Conservation (phyloP, 2,888 invertebrate species). For the Atherix ibis region DNA sequence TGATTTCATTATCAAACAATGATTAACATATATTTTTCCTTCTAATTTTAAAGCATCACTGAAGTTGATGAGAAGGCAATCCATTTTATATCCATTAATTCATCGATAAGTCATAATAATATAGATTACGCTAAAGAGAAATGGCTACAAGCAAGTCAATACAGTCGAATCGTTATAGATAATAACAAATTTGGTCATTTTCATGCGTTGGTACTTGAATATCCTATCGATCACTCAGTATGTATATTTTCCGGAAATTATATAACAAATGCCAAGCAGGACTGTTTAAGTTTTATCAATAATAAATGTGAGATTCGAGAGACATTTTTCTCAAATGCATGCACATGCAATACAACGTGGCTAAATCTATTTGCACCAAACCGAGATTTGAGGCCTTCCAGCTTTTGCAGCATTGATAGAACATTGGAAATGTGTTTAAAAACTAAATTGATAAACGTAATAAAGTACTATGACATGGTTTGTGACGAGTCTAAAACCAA, state of each 20-base stretch:
- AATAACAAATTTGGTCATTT: slow-evolving; percentile 25
- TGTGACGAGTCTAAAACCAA: slow-evolving; percentile 21
- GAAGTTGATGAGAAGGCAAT: slow-evolving; percentile 25
- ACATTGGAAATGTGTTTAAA: slow-evolving; percentile 24
- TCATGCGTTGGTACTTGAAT: slow-evolving; percentile 20
- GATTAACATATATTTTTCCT: not conserved
- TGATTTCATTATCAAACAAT: too few species aligned
- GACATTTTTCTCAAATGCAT: slow-evolving; percentile 20
- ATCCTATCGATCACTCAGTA: slow-evolving; percentile 11
- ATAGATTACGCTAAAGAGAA: slow-evolving; percentile 20
- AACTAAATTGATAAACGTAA: slow-evolving; percentile 20
- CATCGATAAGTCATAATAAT: slow-evolving; percentile 22
- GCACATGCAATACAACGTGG: slow-evolving; percentile 24
- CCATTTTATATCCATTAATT: slow-evolving; percentile 20
- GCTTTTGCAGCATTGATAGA: slow-evolving; percentile 22
- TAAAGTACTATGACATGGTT: slow-evolving; percentile 24
- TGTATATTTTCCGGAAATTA: slow-evolving; percentile 27
- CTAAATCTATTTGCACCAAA: slow-evolving; percentile 19
- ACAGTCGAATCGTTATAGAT: slow-evolving; percentile 21
- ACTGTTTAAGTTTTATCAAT: slow-evolving; percentile 24
- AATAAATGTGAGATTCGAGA: slow-evolving; percentile 22
- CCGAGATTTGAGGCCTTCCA: slow-evolving; percentile 25
- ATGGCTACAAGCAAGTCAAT: slow-evolving; percentile 25
- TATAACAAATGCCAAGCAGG: slow-evolving; percentile 19
- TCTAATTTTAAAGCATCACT: slow-evolving; percentile 19